Evolutionary conservation across 2,888 invertebrate species (phyloP).

Genomic region (Exephanes ischioxanthus): DNA sequence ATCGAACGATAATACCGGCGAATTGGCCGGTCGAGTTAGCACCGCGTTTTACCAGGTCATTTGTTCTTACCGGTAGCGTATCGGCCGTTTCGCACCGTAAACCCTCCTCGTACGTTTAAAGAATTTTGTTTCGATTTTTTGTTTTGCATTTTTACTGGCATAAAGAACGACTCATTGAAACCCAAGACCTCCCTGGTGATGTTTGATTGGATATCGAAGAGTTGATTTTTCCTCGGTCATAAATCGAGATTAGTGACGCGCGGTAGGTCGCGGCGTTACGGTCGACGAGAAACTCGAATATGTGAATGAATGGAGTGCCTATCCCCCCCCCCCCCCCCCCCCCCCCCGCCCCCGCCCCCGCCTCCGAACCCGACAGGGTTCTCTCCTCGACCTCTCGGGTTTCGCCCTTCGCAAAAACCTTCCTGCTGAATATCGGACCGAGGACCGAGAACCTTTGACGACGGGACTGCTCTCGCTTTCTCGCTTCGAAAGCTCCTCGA

Average conservation of each 20-base stretch:
- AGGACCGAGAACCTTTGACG: conserved; percentile 30
- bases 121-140: conserved; percentile 16
- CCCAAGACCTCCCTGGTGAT: conserved; percentile 55
- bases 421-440: neutral
- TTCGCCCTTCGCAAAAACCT: conserved; percentile 77
- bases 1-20: conserved; percentile 38
- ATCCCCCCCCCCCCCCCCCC: neutral
- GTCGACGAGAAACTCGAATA: conserved; percentile 72
- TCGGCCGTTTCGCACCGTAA: neutral
- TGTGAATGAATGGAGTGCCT: conserved; percentile 74
- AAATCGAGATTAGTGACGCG: conserved; percentile 82
- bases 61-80: conserved; percentile 22
- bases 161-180: conserved; percentile 66
- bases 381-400: conserved; percentile 76
- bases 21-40: conserved; percentile 41
- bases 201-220: conserved; percentile 73
- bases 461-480: conserved; percentile 28
- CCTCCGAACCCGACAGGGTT: conserved; percentile 53
- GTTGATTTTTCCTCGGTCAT: conserved; percentile 78
- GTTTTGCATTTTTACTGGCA: conserved; percentile 18
- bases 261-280: conserved; percentile 80
- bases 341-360: no score
- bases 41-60: conserved; percentile 30
- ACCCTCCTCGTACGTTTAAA: no score
- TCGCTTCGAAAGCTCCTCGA: conserved; percentile 72